phyloP scores from a whole-genome alignment of 1,140 invertebrate genomes.

The Metopolophium dirhodum region DNA sequence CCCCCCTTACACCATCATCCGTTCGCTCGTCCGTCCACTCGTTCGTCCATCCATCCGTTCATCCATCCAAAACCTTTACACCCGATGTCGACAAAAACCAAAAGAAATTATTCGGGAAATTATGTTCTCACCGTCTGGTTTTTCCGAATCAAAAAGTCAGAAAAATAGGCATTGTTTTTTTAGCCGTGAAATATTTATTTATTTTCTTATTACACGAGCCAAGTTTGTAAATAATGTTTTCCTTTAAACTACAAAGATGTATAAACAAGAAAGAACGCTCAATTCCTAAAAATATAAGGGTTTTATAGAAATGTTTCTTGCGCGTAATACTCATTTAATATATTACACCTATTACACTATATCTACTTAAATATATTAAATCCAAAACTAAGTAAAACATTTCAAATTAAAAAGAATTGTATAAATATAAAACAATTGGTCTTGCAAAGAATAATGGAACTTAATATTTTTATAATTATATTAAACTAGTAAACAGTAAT shows the following conservation, averaged over 20 bases:
- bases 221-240: slow-evolving; percentile 40
- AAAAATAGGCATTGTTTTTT: slow-evolving; percentile 43
- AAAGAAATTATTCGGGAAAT: slow-evolving; percentile 15
- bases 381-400: neutral
- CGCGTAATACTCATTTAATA: neutral
- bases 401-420: neutral
- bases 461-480: too few relatives aligned
- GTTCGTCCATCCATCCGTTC: neutral
- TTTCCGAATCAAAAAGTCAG: slow-evolving; percentile 40
- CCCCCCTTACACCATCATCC: neutral
- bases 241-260: neutral
- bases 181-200: slow-evolving; percentile 31
- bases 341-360: neutral
- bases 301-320: neutral
- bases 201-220: slow-evolving; percentile 38
- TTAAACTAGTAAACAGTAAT: too few relatives aligned
- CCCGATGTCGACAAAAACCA: slow-evolving; percentile 38
- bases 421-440: neutral
- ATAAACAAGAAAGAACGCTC: neutral
- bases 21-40: neutral
- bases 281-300: neutral
- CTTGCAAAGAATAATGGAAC: neutral
- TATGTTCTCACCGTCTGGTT: slow-evolving; percentile 25
- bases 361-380: neutral
- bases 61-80: slow-evolving; percentile 1